Conservation (phyloP, 2,113 vertebrate genomes). For the Pseudorectes ferrugineus region DNA sequence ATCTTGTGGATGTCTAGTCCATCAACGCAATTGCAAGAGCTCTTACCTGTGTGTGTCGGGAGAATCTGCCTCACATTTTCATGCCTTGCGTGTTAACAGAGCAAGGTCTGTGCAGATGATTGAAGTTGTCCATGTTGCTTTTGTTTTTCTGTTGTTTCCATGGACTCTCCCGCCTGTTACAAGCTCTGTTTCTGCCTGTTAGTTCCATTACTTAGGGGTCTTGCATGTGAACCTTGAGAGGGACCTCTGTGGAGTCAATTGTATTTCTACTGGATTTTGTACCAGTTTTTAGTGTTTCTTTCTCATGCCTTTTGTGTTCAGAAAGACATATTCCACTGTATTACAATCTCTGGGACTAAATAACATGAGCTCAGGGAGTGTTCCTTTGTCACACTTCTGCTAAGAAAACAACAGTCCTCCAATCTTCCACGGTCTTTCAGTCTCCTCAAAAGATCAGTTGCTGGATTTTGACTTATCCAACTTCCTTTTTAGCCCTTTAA, state of each 20-base stretch:
- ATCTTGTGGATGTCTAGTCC: background rate
- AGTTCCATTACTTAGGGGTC: background rate
- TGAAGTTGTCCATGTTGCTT: background rate
- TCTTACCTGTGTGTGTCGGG: background rate
- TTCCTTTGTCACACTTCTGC: background rate
- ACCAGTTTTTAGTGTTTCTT: background rate
- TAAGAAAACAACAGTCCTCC: background rate
- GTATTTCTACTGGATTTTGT: background rate
- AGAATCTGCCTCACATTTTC: background rate
- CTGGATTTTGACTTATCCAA: background rate
- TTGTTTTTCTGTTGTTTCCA: background rate
- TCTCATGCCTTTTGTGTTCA: background rate
- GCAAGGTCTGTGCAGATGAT: background rate
- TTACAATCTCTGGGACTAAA: background rate
- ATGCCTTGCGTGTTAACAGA: background rate
- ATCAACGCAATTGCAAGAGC: background rate
- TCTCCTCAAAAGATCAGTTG: background rate
- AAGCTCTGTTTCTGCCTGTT: background rate
- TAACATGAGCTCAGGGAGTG: background rate
- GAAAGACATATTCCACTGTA: background rate
- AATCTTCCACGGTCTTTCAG: background rate
- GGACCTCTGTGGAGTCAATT: background rate
- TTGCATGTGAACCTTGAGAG: background rate
- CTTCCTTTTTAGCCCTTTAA: slow-evolving; percentile 5
- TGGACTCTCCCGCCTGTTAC: background rate